Evolutionary conservation across 2,797 vertebrate species (phyloP).

Genomic region (Nannoperca australis): DNA sequence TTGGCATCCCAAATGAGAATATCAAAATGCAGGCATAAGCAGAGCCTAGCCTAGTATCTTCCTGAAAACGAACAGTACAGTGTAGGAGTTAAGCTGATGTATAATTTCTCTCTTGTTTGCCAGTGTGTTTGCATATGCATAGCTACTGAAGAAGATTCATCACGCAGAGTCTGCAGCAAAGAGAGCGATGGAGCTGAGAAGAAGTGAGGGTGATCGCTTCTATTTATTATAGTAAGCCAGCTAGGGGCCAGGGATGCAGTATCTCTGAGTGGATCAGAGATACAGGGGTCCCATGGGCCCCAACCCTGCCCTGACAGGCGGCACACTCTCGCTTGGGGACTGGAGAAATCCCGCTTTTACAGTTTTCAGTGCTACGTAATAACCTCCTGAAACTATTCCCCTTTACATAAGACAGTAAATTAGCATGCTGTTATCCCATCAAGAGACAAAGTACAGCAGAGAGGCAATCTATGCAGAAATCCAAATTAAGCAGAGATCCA

Average conservation of each 20-base stretch:
- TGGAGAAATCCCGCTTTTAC: constrained; percentile 46
- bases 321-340: constrained; percentile 50
- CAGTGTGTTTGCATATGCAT: constrained; percentile 57
- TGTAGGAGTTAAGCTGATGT: constrained; percentile 57
- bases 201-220: constrained; percentile 35
- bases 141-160: constrained; percentile 51
- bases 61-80: constrained; percentile 35
- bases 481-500: constrained; percentile 65
- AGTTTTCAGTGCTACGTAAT: constrained; percentile 56
- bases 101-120: constrained; percentile 41
- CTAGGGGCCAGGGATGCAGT: constrained; percentile 52
- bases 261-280: constrained; percentile 35
- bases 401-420: constrained; percentile 68
- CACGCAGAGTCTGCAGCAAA: constrained; percentile 42
- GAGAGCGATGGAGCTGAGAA: constrained; percentile 30
- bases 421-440: constrained; percentile 68
- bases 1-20: constrained; percentile 61
- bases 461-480: constrained; percentile 58
- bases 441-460: constrained; percentile 55
- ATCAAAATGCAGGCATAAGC: constrained; percentile 53
- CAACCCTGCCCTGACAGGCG: constrained; percentile 62
- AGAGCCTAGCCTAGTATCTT: constrained; percentile 30
- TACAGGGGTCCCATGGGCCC: constrained; percentile 60
- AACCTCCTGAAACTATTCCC: constrained; percentile 59
- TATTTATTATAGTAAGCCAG: constrained; percentile 72